Evolutionary conservation across 2,113 vertebrate species (phyloP), one percentile per base, ranked within the genome.

Genomic region (Melanostigma gelatinosum): DNA sequence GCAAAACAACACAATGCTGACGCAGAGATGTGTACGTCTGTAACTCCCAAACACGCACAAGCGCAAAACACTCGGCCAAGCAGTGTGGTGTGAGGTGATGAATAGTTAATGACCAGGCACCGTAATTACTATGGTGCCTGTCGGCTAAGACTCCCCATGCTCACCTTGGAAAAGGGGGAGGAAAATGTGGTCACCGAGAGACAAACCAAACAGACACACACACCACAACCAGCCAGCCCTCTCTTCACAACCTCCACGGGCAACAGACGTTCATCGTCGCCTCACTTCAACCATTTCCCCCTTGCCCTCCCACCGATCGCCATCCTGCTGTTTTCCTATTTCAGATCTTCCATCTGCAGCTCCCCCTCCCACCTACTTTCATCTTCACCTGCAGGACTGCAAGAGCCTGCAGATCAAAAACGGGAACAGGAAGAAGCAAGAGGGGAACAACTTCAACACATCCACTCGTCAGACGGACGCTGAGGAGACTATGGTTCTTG

Each of bases 71-170:
- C 67, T 70, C 57, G 32, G 16, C 60, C 20, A 18, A 64, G n/a
- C 60, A 84, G 38, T 48, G 54, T 48, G 16, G 65, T 64, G 40
- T 67, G 42, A 84, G 69, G 60, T 88, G 87, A 93, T 94, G 84
- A 95, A 94, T 94, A 92, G 84, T 95, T 92, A 91, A 93, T 93
- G 87, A 80, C 38, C 50, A 54, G 68, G 68, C 72, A 46, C n/a
- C 61, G 71, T 79, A 77, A 90, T 93, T 90, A 93, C 27, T 76
- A 77, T 3, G 8, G 55, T 69, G 63, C 60, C 73, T 32, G 46
- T 67, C 71, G 50, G 82, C 69, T 88, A 81, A 90, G 91, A 80
- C 84, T 85, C 81, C 75, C 48, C 24, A 75, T 62, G 57, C 74
- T 91, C 87, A 94, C 93, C 93, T 94, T 92, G 91, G 85, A 72